phyloP scores from a whole-genome alignment of 2,888 invertebrate species.

The Lissocephala sabroskyi region DNA sequence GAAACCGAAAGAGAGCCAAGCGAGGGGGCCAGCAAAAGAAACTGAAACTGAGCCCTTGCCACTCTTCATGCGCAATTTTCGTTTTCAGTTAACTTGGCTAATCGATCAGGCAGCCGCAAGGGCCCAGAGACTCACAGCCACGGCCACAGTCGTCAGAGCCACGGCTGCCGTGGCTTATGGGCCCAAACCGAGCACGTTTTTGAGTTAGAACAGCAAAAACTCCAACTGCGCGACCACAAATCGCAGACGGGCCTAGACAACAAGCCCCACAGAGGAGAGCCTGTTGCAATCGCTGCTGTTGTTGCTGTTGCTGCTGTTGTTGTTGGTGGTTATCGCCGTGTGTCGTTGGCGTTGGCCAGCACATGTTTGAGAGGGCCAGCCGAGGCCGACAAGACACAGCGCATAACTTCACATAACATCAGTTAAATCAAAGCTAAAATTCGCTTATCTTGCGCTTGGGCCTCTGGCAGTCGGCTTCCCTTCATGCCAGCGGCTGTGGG shows the following conservation, averaged over 20 bases:
- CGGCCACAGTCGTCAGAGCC: no score
- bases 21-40: background rate
- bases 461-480: slow-evolving; percentile 40
- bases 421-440: slow-evolving; percentile 61
- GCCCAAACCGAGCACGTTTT: slow-evolving; percentile 28
- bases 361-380: slow-evolving; percentile 4
- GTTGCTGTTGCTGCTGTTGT: background rate
- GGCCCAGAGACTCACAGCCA: background rate
- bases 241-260: slow-evolving; percentile 18
- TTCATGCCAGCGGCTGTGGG: no score
- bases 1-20: slow-evolving; percentile 4
- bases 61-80: slow-evolving; percentile 63
- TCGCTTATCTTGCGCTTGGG: slow-evolving; percentile 52
- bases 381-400: no score
- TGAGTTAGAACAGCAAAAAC: slow-evolving; percentile 3
- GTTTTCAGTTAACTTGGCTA: slow-evolving; percentile 54
- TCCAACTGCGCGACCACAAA: background rate
- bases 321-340: slow-evolving; percentile 47
- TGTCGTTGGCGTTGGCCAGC: slow-evolving; percentile 27
- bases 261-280: slow-evolving; percentile 32
- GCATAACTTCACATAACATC: slow-evolving; percentile 64
- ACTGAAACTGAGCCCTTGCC: slow-evolving; percentile 21
- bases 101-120: slow-evolving; percentile 43
- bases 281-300: background rate
- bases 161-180: background rate